Conservation (phyloP, 2,113 vertebrate genomes). For the Aepyceros melampus region DNA sequence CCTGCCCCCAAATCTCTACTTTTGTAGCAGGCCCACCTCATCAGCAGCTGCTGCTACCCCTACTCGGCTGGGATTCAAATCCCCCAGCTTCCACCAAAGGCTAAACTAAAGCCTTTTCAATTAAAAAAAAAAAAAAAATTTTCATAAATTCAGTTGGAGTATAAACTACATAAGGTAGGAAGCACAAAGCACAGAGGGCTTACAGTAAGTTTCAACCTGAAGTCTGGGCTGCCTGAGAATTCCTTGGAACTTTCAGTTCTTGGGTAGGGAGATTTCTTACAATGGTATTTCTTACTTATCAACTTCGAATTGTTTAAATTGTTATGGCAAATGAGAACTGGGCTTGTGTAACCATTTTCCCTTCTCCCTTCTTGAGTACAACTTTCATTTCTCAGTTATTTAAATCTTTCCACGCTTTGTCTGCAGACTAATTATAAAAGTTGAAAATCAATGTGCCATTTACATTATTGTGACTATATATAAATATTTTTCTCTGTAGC, state of each 20-base stretch:
- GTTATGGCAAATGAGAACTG: neutral
- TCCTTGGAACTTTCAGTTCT: neutral
- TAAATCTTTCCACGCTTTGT: neutral
- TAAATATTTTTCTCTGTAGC: neutral
- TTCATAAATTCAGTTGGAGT: neutral
- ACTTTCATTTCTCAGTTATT: neutral
- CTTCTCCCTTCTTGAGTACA: neutral
- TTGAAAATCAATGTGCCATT: neutral
- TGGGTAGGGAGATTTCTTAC: neutral
- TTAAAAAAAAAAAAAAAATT: neutral
- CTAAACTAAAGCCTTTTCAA: neutral
- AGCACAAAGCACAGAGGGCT: neutral
- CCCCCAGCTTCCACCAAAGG: neutral
- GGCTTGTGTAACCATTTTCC: neutral
- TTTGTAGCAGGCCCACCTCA: neutral
- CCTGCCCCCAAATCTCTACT: neutral
- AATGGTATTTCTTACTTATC: neutral
- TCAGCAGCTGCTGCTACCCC: neutral
- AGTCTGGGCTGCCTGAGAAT: neutral
- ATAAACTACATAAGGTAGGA: neutral
- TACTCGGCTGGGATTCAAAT: neutral
- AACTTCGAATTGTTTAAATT: neutral
- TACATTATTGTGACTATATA: neutral
- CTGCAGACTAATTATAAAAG: neutral
- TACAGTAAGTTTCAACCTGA: neutral